Base-by-base conservation (phyloP, 2,888 invertebrate species). In the Blera fallax region DNA sequence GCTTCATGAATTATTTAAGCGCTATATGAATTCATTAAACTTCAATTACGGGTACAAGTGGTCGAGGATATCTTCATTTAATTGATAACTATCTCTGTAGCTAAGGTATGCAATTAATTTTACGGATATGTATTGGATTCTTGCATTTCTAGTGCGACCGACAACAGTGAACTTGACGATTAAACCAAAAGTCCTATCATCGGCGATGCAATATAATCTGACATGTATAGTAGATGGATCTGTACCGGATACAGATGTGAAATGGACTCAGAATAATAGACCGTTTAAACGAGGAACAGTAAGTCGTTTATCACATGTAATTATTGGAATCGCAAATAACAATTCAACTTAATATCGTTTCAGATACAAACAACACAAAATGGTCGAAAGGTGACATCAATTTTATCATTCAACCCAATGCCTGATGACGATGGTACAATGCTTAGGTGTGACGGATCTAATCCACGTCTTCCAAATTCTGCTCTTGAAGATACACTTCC, bases 351-450 rank as follows among this genome's bases (percentile, higher is more conserved):
- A 27, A 16, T 32, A 37, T 52, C 11, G 24, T 77, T 83, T 67
- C 91, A 95, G 95, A 93, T 95, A 90, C 92, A 93, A 88, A 94
- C 95, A 90, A 93, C 94, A 64, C 93, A 93, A 89, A 96, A 95
- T 90, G 95, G 95, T 87, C 96, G 95, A 24, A 94, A 95, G 91
- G 95, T 97, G 82, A 93, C 94, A 90, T 97, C 96, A 91, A 95
- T 95, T 69, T 93, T 97, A 88, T 95, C 95, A 88, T 97, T 97
- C 92, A 94, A 95, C 89, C 97, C 97, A 14, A 93, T 95, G 88
- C 96, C 97, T 1, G 97, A 97, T 90, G 97, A 98, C 91, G 96
- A 97, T 90, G 95, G 96, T 6, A 95, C 96, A 76, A 94, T 95
- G 90, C 94, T 98, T 87, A 96, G 96, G 91, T 98, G 97, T 91